These are phyloP conservation scores for Parazoanthus swiftii DNA, from an alignment of 92 coral and sea anemone genomes.

Conservation along the genomic window DNA sequence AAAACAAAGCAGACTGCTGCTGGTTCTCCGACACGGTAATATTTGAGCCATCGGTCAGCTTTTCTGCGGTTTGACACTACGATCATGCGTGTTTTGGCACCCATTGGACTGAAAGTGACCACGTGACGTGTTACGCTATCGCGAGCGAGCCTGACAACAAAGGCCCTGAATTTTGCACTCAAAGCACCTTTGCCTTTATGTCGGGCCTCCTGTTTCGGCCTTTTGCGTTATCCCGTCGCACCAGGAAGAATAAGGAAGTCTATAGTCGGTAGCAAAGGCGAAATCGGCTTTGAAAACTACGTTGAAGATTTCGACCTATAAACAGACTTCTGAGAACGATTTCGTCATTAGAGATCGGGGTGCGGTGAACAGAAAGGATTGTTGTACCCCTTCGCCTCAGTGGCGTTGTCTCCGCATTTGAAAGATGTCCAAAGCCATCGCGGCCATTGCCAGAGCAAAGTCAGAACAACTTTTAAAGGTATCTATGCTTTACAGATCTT, in stretches of 20 bases:
- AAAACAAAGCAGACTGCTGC: not conserved
- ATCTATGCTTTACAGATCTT: constrained; percentile 29
- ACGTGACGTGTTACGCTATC: constrained; percentile 88
- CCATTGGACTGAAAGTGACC: constrained; percentile 59
- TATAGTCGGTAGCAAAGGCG: constrained; percentile 13
- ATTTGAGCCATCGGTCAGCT: not conserved
- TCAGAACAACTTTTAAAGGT: constrained; percentile 92
- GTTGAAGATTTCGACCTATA: constrained; percentile 27
- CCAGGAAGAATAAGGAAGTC: constrained; percentile 38
- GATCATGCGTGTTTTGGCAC: constrained; percentile 59
- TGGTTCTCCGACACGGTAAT: not conserved
- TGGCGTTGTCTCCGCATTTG: constrained; percentile 75
- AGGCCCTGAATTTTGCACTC: constrained; percentile 72
- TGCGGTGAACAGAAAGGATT: constrained; percentile 87
- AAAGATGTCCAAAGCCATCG: constrained; percentile 94
- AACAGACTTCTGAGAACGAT: constrained; percentile 51
- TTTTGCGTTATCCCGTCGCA: constrained; percentile 45
- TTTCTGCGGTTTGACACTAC: constrained; percentile 43
- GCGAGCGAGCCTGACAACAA: constrained; percentile 91
- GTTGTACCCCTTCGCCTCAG: constrained; percentile 92
- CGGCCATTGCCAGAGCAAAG: constrained; percentile 94
- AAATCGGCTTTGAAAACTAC: constrained; percentile 29
- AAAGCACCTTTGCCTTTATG: constrained; percentile 74
- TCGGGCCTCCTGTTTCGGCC: constrained; percentile 78
- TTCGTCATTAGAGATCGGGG: constrained; percentile 65